Evolutionary conservation across 2,888 invertebrate genomes (phyloP), one percentile per base, ranked within the genome.

Genomic region (Argyresthia goedartella): DNA sequence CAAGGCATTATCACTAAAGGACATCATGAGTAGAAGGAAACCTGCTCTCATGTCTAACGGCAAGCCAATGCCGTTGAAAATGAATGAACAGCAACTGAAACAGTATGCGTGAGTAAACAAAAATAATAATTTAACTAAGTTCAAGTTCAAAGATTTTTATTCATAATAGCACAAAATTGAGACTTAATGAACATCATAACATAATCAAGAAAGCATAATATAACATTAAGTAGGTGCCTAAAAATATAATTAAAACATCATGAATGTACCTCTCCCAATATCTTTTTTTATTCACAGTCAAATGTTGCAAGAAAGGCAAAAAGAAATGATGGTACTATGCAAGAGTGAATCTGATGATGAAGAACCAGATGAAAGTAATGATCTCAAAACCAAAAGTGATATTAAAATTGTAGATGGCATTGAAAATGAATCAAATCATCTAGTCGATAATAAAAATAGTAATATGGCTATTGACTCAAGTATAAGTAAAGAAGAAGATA

Each of bases 1-100:
- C 1, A 94, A 93, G 65, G 91, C 93, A 42, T 88, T 92, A 52
- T 91, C 92, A 0, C 77, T 97, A 0, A 90, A 93, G 67, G 96
- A 96, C 64, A 96, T 97, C 63, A 87, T 95, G 60, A 79, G 69
- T 51, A 73, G 82, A 58, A 69, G 80, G 50, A 78, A 72, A 56
- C 76, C 76, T 46, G 77, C 77, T 8, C 52, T 81, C 1, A 60
- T 75, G 14, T 61, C 70, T 34, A 80, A 84, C 69, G 84, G 84
- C 56, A 87, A 81, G 69, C 81, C 64, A 49, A 77, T 73, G 55
- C 81, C 71, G 48, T 81, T 76, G 67, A 93, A 92, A 75, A 92
- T 94, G 91, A 89, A 90, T 57, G 77, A 77, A 49, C 89, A 91
- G 53, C 90, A 92, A 63, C 71, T 93, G 15, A 86, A 88, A 59